Conservation (phyloP, 2,888 invertebrate genomes). For the Athetis lepigone region DNA sequence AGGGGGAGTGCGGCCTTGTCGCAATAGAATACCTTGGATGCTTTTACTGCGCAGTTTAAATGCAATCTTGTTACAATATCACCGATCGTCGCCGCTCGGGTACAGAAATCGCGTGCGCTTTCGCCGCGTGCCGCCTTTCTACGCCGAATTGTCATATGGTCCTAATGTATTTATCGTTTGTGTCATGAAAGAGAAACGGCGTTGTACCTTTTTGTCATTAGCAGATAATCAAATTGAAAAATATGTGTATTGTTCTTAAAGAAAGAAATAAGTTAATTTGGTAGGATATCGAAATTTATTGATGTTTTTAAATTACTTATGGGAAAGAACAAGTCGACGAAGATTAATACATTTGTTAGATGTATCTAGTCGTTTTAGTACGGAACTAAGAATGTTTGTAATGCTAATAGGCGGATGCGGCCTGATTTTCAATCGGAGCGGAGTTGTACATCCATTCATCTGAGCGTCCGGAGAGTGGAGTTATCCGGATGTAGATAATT, state of each 20-base stretch:
- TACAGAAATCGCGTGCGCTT: conserved; percentile 68
- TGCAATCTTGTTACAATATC: conserved; percentile 65
- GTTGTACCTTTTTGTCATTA: conserved; percentile 57
- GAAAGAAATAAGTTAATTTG: conserved; percentile 28
- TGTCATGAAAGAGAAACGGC: conserved; percentile 54
- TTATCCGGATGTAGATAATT: conserved; percentile 80
- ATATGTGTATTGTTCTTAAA: conserved; percentile 7
- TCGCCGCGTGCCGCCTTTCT: conserved; percentile 69
- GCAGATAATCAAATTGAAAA: conserved; percentile 50
- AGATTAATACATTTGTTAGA: conserved; percentile 30
- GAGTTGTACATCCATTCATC: conserved; percentile 76
- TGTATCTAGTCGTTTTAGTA: conserved; percentile 61
- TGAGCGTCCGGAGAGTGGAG: conserved; percentile 73
- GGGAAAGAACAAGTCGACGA: conserved; percentile 1
- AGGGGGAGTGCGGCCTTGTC: conserved; percentile 61
- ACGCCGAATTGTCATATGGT: conserved; percentile 67
- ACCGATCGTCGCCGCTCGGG: conserved; percentile 56
- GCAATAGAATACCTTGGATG: conserved; percentile 60
- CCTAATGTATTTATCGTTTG: conserved; percentile 56
- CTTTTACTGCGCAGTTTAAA: conserved; percentile 63
- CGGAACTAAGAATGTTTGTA: conserved; percentile 79
- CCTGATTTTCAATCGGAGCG: conserved; percentile 83
- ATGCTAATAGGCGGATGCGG: conserved; percentile 83
- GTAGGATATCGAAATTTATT: conserved; percentile 16
- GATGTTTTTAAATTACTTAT: conserved; percentile 4